These are phyloP conservation scores for Ptychoptera contaminata DNA, from an alignment of 2,888 invertebrate species.

Conservation along the genomic window DNA sequence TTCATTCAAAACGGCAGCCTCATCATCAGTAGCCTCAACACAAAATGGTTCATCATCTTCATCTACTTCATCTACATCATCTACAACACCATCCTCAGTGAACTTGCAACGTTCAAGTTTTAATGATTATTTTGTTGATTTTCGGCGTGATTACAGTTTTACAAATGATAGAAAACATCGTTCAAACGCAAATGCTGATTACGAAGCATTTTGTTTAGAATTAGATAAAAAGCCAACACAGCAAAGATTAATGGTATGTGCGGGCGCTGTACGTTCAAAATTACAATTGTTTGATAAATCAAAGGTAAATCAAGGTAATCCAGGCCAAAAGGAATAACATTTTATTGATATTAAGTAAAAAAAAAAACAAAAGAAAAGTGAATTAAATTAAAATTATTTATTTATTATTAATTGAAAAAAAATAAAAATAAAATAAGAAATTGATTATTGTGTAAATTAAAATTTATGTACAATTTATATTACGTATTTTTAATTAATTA, in stretches of 20 bases:
- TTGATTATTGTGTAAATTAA: too few species aligned
- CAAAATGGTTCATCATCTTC: constrained; percentile 6
- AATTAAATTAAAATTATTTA: not conserved
- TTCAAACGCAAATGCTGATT: constrained; percentile 17
- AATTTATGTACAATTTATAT: too few species aligned
- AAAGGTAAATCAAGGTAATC: constrained; percentile 20
- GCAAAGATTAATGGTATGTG: constrained; percentile 61
- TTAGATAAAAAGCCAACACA: constrained; percentile 34
- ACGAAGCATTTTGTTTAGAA: constrained; percentile 28
- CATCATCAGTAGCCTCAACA: constrained; percentile 6
- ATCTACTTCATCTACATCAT: constrained; percentile 4
- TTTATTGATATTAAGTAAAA: not conserved
- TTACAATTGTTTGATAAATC: constrained; percentile 71
- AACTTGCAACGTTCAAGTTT: not conserved
- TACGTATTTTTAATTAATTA: too few species aligned
- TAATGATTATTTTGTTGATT: constrained; percentile 9
- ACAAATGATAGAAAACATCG: constrained; percentile 18
- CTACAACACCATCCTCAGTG: not conserved
- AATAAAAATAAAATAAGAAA: not conserved
- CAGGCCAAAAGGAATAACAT: constrained; percentile 10
- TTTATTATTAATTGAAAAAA: not conserved
- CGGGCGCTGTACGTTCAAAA: constrained; percentile 75
- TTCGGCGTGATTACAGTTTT: constrained; percentile 6
- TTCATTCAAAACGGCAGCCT: constrained; percentile 13
- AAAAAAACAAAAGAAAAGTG: not conserved